Evolutionary conservation across 2,797 vertebrate genomes (phyloP).

Genomic region (Typhlichthys eigenmanni): DNA sequence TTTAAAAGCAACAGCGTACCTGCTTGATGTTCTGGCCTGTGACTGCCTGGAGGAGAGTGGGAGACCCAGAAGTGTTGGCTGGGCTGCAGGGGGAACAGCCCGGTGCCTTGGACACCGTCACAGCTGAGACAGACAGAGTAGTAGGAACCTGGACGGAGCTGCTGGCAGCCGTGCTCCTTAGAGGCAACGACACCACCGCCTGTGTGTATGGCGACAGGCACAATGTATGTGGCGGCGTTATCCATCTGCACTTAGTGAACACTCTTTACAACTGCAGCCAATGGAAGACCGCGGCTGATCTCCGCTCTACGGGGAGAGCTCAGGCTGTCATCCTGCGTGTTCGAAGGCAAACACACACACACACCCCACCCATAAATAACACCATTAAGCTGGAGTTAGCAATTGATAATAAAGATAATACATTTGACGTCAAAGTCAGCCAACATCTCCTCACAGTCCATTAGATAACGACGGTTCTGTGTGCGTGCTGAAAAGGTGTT

Average conservation of each 20-base stretch:
- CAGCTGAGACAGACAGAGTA: constrained; percentile 80
- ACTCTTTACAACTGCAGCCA: no score
- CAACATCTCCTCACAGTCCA: no score
- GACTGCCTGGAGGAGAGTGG: constrained; percentile 86
- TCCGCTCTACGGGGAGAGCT: neutral
- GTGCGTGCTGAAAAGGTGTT: no score
- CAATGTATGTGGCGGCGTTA: neutral
- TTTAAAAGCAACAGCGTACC: constrained; percentile 65
- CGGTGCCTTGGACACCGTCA: constrained; percentile 81
- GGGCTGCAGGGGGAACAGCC: constrained; percentile 81
- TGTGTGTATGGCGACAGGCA: constrained; percentile 44
- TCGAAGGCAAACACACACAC: no score
- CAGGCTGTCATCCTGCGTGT: no score
- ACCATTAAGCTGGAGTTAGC: no score
- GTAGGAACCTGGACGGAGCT: constrained; percentile 80
- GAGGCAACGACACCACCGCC: constrained; percentile 89
- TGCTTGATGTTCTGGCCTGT: constrained; percentile 92
- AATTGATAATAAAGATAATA: no score
- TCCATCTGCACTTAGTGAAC: neutral
- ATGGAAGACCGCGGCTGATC: neutral
- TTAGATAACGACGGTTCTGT: no score
- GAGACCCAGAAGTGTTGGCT: constrained; percentile 68
- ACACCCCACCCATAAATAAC: no score
- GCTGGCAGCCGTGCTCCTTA: constrained; percentile 81
- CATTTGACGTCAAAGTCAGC: no score